phyloP scores from a whole-genome alignment of 2,797 vertebrate species.

The Smutsia temminckii region DNA sequence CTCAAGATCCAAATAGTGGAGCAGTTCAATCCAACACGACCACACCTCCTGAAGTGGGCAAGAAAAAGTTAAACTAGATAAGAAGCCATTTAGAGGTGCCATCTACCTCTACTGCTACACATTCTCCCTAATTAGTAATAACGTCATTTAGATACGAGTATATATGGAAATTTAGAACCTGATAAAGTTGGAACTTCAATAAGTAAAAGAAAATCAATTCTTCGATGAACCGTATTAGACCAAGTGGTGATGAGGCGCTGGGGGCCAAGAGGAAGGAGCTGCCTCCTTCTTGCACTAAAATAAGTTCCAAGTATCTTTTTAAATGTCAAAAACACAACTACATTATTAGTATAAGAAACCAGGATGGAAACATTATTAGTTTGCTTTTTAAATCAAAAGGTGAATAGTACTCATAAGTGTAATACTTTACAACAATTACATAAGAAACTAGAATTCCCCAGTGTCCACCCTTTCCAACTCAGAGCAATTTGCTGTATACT shows the following conservation, averaged over 20 bases:
- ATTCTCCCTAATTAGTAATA: neutral
- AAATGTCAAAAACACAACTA: conserved; percentile 1
- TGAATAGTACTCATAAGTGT: neutral
- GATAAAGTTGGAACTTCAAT: neutral
- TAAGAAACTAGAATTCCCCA: neutral
- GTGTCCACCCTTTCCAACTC: neutral
- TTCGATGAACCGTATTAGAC: neutral
- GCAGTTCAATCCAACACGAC: conserved; percentile 98
- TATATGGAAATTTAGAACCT: neutral
- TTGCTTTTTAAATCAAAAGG: neutral
- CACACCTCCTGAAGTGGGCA: conserved; percentile 92
- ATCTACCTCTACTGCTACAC: fast-evolving
- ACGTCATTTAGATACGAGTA: neutral
- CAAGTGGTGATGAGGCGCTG: neutral
- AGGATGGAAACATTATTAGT: neutral
- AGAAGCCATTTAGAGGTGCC: neutral
- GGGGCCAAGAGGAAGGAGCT: neutral
- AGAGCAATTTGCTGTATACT: neutral
- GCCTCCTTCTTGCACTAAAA: neutral
- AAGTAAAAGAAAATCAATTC: neutral
- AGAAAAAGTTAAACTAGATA: neutral
- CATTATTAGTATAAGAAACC: neutral
- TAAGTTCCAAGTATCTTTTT: neutral
- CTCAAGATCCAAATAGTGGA: conserved; percentile 96
- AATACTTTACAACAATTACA: neutral